Evolutionary conservation across 2,888 invertebrate species (phyloP), one percentile per base, ranked within the genome.

Genomic region (Aquatica leii): DNA sequence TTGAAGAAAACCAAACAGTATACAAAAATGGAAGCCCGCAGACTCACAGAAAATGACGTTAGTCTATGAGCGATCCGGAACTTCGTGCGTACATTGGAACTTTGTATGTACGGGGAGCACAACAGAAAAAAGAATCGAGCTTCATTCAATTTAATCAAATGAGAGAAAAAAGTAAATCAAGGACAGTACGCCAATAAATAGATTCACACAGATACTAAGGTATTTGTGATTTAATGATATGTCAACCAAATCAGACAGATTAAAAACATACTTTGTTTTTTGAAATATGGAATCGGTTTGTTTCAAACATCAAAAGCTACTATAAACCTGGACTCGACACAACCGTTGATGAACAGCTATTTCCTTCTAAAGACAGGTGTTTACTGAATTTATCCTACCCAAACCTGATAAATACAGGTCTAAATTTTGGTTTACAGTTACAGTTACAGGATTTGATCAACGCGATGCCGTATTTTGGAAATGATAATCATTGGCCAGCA

Each of bases 311-410:
- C 21, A 9, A 50, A 48, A 20, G 12, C 5, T 70, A 8, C 50
- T 50, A 24, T 20, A 17, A n/a, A 20, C 69, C 73, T 40, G 65
- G 60, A 20, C 46, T 35, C 63, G 31, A 69, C 65, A 31, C 71
- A n/a, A 63, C 64, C 12, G 51, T 69, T n/a, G 70, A 71, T 54
- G 71, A 74, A 53, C 71, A 75, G 41, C 59, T 73, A 9, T 74
- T 72, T 63, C 68, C 68, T 21, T 62, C 71, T 12, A 50, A 50
- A 31, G 31, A 18, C 5, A 8, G 50, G 14, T 50, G 50, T 31
- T 50, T 14, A 20, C 50, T 24, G 20, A 50, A 12, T 50, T 74
- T 62, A 74, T 77, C 70, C 67, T 70, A 14, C 73, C 74, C 49
- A 77, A 77, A 59, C 72, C 71, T n/a, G 50, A 31, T 31, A 20